phyloP scores from a whole-genome alignment of 1,140 invertebrate genomes.

The Lucilia sericata region DNA sequence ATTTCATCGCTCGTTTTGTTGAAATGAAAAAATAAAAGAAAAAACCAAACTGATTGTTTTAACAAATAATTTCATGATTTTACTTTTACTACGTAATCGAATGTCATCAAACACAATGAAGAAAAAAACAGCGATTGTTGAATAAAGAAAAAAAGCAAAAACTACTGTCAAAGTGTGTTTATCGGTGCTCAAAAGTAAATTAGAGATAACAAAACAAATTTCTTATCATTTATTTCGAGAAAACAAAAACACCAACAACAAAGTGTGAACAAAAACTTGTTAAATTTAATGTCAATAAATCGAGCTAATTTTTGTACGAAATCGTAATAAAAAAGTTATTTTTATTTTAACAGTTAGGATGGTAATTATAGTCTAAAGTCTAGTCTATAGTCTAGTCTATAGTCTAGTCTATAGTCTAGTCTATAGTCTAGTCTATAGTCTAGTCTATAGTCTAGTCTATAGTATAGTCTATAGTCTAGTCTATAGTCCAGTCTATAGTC shows the following conservation, averaged over 20 bases:
- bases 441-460: too few relatives aligned
- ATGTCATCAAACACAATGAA: neutral
- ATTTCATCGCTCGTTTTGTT: slow-evolving; percentile 3
- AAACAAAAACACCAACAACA: neutral
- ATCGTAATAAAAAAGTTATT: neutral
- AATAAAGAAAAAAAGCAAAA: too few relatives aligned
- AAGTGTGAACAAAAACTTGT: neutral
- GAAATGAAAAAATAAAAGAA: too few relatives aligned
- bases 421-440: too few relatives aligned
- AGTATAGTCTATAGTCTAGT: too few relatives aligned
- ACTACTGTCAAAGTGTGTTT: too few relatives aligned
- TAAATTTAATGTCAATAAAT: neutral
- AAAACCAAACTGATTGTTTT: neutral
- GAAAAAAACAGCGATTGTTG: neutral
- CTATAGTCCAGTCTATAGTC: too few relatives aligned
- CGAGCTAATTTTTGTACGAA: neutral
- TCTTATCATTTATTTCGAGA: neutral
- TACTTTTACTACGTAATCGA: neutral
- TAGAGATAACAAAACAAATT: neutral
- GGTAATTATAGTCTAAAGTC: neutral
- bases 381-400: too few relatives aligned
- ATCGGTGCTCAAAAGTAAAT: neutral
- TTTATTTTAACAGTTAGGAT: neutral
- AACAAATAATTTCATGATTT: neutral
- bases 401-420: too few relatives aligned